A percentile compares a stretch with the other conserved stretches of the same genome.
phyloP scores from a whole-genome alignment of 2,888 invertebrate genomes.

The Hydrotaea diabolus region DNA sequence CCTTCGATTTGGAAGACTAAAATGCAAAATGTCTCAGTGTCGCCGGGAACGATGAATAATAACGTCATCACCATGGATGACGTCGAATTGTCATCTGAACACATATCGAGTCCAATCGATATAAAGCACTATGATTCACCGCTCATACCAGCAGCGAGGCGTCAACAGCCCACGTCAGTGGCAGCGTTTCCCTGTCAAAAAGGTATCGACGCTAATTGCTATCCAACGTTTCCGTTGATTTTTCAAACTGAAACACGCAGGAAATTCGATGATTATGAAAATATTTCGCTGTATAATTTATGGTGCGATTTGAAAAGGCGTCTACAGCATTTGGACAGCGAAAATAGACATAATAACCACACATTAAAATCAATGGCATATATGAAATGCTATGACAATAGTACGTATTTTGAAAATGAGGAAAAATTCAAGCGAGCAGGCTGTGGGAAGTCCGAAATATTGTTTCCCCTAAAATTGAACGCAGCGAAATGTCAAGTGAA shows the following conservation, averaged over 20 bases:
- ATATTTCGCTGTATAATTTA: constrained; percentile 14
- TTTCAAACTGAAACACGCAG: background rate
- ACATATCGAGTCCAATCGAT: constrained; percentile 45
- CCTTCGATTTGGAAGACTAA: background rate
- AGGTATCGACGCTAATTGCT: constrained; percentile 31
- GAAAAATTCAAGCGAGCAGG: background rate
- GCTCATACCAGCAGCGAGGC: background rate
- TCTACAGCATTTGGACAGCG: background rate
- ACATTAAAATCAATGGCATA: background rate
- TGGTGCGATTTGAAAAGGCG: background rate
- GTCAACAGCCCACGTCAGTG: constrained; percentile 33
- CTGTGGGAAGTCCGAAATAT: background rate
- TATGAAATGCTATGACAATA: background rate
- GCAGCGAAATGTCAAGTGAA: constrained; percentile 15
- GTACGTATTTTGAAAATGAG: background rate
- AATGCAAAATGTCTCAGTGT: background rate
- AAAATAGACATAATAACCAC: background rate
- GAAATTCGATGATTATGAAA: constrained; percentile 1
- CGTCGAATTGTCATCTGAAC: constrained; percentile 48
- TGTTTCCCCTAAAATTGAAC: background rate
- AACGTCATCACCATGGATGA: constrained; percentile 9
- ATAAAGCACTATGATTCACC: constrained; percentile 21
- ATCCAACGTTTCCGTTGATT: constrained; percentile 47
- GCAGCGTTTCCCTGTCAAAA: constrained; percentile 35
- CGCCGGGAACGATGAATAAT: constrained; percentile 2